Base-by-base conservation (phyloP, 2,888 invertebrate species). In the Trichacis sp. region DNA sequence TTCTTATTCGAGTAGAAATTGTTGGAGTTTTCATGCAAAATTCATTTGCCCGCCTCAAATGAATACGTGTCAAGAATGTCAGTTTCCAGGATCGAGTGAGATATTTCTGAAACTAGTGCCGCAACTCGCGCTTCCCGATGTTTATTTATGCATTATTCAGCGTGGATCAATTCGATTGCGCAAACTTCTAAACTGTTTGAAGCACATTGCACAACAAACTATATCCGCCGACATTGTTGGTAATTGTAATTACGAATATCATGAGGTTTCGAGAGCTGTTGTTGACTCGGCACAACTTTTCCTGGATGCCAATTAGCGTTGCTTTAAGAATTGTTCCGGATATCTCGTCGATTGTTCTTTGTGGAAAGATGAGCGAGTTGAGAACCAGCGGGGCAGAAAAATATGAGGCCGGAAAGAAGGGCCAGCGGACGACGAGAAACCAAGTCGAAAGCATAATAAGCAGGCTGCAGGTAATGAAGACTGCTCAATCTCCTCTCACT, bases 391-490 rank as follows among this genome's bases (percentile, higher is more conserved):
- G 17, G 36, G 17, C 15, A 24, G 30, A 36, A 38, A 33, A 49
- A 49, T 19, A 33, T 36, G 36, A 38, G 30, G 49, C 49, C n/a
- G 49, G 18, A 36, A 36, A 36, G 36, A 49, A 49, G 36, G 20
- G 49, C 36, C 36, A 49, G 36, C 49, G 49, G 38, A 49, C 49
- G 36, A 19, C 18, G 19, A 36, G 49, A 49, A 49, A 49, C 36
- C 78, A 76, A 74, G 77, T 78, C 78, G 77, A 74, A 79, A 78
- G 71, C 69, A 76, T 79, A 79, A 79, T 76, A 79, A 79, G 78
- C 76, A 72, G 71, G 59, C 75, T 69, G 76, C 77, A 75, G 72
- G 77, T 79, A 79, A 79, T 72, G 79, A 79, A 79, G 79, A 79
- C 73, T 75, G 77, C 73, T 79, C 79, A 75, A 79, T 79, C 76